These are phyloP conservation scores for Siniperca obscura DNA, from an alignment of 2,797 vertebrate species.

Conservation along the genomic window DNA sequence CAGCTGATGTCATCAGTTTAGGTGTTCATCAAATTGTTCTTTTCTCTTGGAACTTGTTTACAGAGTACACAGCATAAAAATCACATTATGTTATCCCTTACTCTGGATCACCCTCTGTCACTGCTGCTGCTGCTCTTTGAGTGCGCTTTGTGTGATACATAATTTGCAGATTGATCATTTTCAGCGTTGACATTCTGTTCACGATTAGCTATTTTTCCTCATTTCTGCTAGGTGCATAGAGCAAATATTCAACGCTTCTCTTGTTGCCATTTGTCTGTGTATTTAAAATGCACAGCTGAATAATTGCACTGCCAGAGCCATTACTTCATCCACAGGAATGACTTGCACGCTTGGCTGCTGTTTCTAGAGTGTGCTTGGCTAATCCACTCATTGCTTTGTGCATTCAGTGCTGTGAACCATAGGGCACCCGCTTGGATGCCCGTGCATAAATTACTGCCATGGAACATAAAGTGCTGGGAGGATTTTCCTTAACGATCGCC, in stretches of 20 bases:
- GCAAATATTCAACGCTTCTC: slow-evolving; percentile 60
- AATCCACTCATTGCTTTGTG: slow-evolving; percentile 87
- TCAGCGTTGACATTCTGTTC: slow-evolving; percentile 59
- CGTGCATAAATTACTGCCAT: slow-evolving; percentile 87
- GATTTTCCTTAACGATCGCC: slow-evolving; percentile 87
- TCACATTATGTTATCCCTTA: slow-evolving; percentile 25
- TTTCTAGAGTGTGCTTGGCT: slow-evolving; percentile 83
- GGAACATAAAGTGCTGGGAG: slow-evolving; percentile 86
- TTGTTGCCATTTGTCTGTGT: slow-evolving; percentile 61
- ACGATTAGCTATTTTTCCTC: slow-evolving; percentile 53
- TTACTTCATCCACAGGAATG: slow-evolving; percentile 82
- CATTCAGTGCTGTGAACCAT: slow-evolving; percentile 84
- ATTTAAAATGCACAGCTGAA: slow-evolving; percentile 82
- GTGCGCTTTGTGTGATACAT: slow-evolving; percentile 36
- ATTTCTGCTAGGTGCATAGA: slow-evolving; percentile 53
- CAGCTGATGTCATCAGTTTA: slow-evolving; percentile 54
- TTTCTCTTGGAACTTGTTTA: slow-evolving; percentile 46
- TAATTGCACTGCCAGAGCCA: slow-evolving; percentile 79
- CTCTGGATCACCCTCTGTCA: slow-evolving; percentile 38
- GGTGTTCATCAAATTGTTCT: slow-evolving; percentile 45
- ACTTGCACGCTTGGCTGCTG: slow-evolving; percentile 84
- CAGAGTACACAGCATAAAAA: slow-evolving; percentile 27
- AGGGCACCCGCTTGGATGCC: slow-evolving; percentile 83
- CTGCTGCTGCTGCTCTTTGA: slow-evolving; percentile 44
- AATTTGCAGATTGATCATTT: slow-evolving; percentile 62